Evolutionary conservation across 2,113 vertebrate genomes (phyloP).

Genomic region (Chamaea fasciata): DNA sequence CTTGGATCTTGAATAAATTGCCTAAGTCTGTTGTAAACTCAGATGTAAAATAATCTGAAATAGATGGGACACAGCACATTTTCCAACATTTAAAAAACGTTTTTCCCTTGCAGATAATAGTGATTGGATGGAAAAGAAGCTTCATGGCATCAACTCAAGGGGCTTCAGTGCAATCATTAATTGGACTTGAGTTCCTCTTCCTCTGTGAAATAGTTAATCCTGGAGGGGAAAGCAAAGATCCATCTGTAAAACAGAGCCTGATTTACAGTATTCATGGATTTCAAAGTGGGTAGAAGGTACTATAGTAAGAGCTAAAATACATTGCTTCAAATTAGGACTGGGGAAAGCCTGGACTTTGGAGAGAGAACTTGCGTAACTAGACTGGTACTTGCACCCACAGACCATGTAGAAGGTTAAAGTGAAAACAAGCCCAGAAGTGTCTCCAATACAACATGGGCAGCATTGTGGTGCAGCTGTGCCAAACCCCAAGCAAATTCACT

Average conservation of each 20-base stretch:
- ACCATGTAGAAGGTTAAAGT: background rate
- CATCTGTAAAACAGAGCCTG: background rate
- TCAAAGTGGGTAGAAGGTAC: slow-evolving; percentile 30
- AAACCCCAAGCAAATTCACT: background rate
- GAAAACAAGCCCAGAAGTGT: background rate
- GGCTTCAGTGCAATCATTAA: background rate
- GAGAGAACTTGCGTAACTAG: background rate
- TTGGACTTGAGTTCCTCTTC: background rate
- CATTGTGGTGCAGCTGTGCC: background rate
- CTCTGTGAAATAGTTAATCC: background rate
- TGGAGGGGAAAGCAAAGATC: background rate
- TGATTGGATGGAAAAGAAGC: background rate
- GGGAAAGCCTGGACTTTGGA: background rate
- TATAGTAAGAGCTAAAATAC: background rate
- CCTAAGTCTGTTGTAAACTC: background rate
- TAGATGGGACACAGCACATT: background rate
- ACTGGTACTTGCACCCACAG: background rate
- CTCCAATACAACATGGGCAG: background rate
- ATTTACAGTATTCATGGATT: background rate
- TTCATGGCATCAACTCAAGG: background rate
- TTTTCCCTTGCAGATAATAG: background rate
- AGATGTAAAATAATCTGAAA: background rate
- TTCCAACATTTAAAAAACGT: background rate
- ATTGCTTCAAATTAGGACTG: background rate
- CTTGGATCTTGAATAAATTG: background rate